phyloP scores from a whole-genome alignment of 2,797 vertebrate species.

The Phataginus tricuspis region DNA sequence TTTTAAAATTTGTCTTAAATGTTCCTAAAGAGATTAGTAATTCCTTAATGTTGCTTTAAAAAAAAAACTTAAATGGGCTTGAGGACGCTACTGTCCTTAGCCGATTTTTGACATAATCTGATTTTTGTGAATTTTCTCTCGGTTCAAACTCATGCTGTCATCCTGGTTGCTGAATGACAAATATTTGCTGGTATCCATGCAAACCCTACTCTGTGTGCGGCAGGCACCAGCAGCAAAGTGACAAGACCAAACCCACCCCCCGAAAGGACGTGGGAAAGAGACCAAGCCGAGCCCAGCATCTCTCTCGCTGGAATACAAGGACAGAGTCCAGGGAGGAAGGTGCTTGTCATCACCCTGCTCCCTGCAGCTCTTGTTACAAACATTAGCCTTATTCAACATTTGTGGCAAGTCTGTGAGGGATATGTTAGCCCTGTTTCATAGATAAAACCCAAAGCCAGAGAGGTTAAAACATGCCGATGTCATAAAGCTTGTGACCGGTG shows the following conservation, averaged over 20 bases:
- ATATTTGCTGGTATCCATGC: fast-evolving
- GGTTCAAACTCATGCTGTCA: fast-evolving
- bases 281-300: too few species aligned
- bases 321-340: not conserved
- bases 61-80: not conserved
- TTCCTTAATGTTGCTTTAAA: not conserved
- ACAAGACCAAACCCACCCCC: fast-evolving
- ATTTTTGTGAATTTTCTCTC: not conserved
- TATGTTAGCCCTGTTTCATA: not conserved
- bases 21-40: not conserved
- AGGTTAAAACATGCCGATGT: not conserved
- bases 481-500: fast-evolving
- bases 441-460: not conserved
- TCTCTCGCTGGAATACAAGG: fast-evolving
- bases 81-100: not conserved
- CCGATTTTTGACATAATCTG: not conserved
- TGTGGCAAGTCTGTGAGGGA: not conserved
- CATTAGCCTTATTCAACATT: not conserved
- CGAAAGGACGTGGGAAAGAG: not conserved
- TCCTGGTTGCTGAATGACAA: not conserved
- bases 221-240: not conserved
- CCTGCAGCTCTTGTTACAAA: not conserved
- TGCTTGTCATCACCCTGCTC: fast-evolving
- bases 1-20: not conserved
- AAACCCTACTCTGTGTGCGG: not conserved